phyloP scores from a whole-genome alignment of 2,797 vertebrate species.

The Cephalopachus bancanus region DNA sequence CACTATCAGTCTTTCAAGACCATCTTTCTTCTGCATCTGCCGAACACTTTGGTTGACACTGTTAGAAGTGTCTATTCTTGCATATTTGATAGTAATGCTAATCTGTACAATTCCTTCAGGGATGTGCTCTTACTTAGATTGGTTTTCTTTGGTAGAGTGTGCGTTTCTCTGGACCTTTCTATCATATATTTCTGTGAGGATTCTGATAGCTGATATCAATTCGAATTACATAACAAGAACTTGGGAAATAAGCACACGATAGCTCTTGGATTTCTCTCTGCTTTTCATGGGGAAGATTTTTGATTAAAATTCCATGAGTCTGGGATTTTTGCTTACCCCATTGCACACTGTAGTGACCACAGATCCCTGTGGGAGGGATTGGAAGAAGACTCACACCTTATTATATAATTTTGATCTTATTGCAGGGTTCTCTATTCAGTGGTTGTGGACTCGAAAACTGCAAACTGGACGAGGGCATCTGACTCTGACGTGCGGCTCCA shows the following conservation, averaged over 20 bases:
- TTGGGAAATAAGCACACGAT: neutral
- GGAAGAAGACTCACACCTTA: neutral
- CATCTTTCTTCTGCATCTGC: neutral
- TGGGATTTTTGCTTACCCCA: neutral
- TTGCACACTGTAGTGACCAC: neutral
- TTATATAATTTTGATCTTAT: neutral
- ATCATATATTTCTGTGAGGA: neutral
- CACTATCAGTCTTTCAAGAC: neutral
- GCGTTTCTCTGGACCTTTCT: neutral
- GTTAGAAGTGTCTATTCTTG: neutral
- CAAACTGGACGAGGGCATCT: neutral
- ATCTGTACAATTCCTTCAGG: neutral
- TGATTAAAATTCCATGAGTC: neutral
- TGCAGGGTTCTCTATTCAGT: neutral
- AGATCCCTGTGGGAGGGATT: neutral
- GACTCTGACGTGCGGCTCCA: neutral
- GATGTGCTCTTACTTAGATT: neutral
- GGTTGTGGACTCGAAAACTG: neutral
- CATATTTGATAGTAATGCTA: neutral
- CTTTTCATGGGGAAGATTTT: neutral
- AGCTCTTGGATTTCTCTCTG: neutral
- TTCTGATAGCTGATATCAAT: neutral
- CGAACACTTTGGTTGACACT: neutral
- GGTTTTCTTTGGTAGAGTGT: neutral
- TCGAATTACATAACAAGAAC: neutral